phyloP scores from a whole-genome alignment of 64 coral and sea anemone genomes.

The Catalaphyllia jardinei region DNA sequence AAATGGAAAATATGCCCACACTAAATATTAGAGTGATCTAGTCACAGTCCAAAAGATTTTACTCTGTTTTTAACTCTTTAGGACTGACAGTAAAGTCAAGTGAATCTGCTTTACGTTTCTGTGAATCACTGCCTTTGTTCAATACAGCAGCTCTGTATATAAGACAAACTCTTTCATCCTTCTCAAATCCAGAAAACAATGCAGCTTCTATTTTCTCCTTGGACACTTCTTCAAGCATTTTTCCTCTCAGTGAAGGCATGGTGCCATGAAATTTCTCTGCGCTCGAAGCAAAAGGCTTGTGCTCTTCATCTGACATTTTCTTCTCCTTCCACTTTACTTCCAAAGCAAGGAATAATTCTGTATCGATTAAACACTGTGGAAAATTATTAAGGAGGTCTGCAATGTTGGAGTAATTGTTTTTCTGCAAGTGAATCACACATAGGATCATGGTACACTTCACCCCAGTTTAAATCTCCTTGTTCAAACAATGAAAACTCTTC shows the following conservation, averaged over 20 bases:
- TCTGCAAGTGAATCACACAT: not conserved
- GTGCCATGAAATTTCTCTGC: not conserved
- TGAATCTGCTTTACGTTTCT: no score
- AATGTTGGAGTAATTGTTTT: not conserved
- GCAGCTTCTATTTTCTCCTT: not conserved
- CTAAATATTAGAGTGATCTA: no score
- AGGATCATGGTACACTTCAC: not conserved
- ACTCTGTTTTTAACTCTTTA: no score
- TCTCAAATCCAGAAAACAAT: not conserved
- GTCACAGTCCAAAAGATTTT: no score
- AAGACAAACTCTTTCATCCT: not conserved
- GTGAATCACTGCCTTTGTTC: not conserved
- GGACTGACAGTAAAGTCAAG: no score
- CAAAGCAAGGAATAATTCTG: not conserved
- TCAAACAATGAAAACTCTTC: not conserved
- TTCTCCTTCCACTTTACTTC: not conserved
- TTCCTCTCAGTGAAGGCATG: not conserved
- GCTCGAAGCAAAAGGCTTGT: not conserved
- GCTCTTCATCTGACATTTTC: not conserved
- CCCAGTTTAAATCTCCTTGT: not conserved
- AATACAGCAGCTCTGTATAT: not conserved
- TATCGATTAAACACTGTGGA: not conserved
- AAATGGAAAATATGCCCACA: no score
- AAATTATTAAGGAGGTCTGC: not conserved
- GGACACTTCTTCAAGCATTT: not conserved